phyloP scores from a whole-genome alignment of 2,888 invertebrate genomes.

The Chalcis sispes region DNA sequence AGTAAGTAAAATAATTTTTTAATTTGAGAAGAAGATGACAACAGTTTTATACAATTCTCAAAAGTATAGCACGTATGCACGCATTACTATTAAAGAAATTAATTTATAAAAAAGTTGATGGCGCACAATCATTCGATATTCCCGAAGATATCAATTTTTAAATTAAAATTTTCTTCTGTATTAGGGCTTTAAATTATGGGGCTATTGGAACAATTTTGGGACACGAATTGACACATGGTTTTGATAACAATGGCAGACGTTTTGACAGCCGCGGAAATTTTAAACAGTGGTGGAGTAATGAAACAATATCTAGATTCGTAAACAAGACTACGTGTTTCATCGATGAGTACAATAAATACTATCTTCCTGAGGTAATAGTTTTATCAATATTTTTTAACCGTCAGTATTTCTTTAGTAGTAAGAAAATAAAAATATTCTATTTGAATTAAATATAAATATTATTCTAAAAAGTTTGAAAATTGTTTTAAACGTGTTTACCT shows the following conservation, averaged over 20 bases:
- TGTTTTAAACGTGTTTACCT: slow-evolving; percentile 1
- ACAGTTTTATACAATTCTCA: too few relatives aligned
- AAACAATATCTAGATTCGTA: slow-evolving; percentile 85
- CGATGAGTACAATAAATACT: slow-evolving; percentile 86
- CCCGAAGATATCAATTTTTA: neutral
- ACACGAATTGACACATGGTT: slow-evolving; percentile 83
- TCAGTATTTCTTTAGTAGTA: neutral
- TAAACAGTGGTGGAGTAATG: slow-evolving; percentile 93
- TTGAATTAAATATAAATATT: neutral
- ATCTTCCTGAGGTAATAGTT: slow-evolving; percentile 79
- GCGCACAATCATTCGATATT: neutral
- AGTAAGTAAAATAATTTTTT: slow-evolving; percentile 80
- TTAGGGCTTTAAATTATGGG: slow-evolving; percentile 85
- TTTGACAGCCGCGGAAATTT: slow-evolving; percentile 91
- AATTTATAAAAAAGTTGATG: too few relatives aligned
- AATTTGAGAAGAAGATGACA: neutral
- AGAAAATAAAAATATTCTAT: too few relatives aligned
- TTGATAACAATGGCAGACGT: slow-evolving; percentile 84
- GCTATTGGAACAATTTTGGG: slow-evolving; percentile 88
- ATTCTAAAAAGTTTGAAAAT: neutral
- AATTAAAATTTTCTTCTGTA: neutral
- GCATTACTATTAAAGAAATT: too few relatives aligned
- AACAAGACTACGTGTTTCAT: slow-evolving; percentile 89
- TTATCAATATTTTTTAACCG: neutral
- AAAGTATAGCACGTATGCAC: too few relatives aligned